phyloP scores from a whole-genome alignment of 1,140 invertebrate species.

The Oncopodura yosiiana region DNA sequence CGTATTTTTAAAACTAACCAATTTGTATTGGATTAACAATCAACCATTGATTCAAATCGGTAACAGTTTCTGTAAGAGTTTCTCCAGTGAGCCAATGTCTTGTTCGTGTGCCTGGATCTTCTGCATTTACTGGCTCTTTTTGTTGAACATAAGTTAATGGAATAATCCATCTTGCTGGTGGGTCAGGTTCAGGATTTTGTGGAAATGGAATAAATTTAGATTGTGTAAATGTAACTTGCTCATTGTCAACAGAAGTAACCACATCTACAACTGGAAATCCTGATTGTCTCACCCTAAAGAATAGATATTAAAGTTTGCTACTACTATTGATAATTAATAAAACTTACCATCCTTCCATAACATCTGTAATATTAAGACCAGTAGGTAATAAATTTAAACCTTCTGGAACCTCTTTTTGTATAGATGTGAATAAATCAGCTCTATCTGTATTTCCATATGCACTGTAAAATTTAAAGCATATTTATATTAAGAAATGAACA shows the following conservation, averaged over 20 bases:
- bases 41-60: not conserved
- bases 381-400: slow-evolving; percentile 42
- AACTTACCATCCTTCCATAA: slow-evolving; percentile 66
- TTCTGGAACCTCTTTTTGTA: not conserved
- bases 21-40: slow-evolving; percentile 20
- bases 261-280: slow-evolving; percentile 21
- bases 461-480: too few relatives aligned
- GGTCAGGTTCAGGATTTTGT: not conserved
- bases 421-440: slow-evolving; percentile 35
- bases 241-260: not conserved
- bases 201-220: not conserved
- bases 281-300: slow-evolving; percentile 7
- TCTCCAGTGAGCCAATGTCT: too few relatives aligned
- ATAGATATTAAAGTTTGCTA: too few relatives aligned
- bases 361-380: slow-evolving; percentile 54
- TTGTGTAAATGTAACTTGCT: not conserved
- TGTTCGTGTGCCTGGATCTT: not conserved
- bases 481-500: slow-evolving; percentile 7
- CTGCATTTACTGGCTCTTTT: not conserved
- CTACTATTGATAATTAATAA: too few relatives aligned
- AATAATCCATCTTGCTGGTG: not conserved
- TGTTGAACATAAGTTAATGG: not conserved
- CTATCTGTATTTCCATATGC: slow-evolving; percentile 68
- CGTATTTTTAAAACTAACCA: slow-evolving; percentile 4
- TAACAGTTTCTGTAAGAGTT: not conserved